Conservation (phyloP, 2,888 invertebrate species). For the Sussaba pulchella region DNA sequence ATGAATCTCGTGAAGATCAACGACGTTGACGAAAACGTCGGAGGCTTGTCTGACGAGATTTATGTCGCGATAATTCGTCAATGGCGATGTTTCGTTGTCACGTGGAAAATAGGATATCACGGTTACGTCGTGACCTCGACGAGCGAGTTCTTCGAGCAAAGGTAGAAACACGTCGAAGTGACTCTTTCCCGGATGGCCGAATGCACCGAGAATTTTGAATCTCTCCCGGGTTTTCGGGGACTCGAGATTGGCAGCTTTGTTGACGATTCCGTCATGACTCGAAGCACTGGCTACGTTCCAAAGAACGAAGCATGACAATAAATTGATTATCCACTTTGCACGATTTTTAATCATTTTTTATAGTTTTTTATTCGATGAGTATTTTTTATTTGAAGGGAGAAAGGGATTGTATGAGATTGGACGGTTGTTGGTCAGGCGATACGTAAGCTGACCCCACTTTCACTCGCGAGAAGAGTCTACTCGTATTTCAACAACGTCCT, state of each 20-base stretch:
- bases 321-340: neutral
- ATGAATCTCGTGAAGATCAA: constrained; percentile 66
- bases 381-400: too few species aligned
- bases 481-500: constrained; percentile 20
- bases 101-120: constrained; percentile 88
- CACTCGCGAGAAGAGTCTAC: constrained; percentile 37
- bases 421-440: too few species aligned
- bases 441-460: constrained; percentile 25
- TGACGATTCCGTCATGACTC: neutral
- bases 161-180: constrained; percentile 89
- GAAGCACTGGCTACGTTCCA: neutral
- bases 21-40: constrained; percentile 71
- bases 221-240: constrained; percentile 20
- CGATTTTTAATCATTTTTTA: constrained; percentile 2
- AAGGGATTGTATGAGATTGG: neutral
- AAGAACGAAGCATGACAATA: neutral
- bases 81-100: constrained; percentile 78
- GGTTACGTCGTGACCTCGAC: constrained; percentile 88
- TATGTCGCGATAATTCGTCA: constrained; percentile 87
- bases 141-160: constrained; percentile 86
- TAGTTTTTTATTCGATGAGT: neutral
- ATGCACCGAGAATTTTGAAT: constrained; percentile 86
- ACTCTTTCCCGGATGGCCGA: constrained; percentile 89
- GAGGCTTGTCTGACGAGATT: constrained; percentile 83
- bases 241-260: neutral